Percentiles rank a stretch among this genome's conserved stretches.
Evolutionary conservation across 2,888 invertebrate species (phyloP).

Genomic region (Allophyes oxyacanthae): DNA sequence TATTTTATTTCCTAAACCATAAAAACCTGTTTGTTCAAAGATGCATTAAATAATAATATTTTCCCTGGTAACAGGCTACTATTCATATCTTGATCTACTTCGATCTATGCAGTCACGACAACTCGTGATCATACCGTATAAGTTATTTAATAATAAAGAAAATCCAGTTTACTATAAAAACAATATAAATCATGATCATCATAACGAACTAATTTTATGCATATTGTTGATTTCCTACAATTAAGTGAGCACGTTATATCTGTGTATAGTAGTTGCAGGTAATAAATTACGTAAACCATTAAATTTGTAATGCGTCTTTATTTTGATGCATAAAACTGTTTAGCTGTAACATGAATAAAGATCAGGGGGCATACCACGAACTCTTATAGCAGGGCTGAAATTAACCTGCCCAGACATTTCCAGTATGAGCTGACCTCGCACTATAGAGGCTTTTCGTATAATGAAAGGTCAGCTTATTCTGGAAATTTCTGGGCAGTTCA

Average conservation of each 20-base stretch:
- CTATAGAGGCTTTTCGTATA: too few relatives aligned
- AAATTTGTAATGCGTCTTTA: constrained; percentile 4
- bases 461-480: too few relatives aligned
- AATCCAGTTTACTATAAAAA: constrained; percentile 3
- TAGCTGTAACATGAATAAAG: constrained; percentile 28
- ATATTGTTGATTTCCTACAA: constrained; percentile 18
- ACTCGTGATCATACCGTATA: constrained; percentile 15
- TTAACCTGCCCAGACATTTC: too few relatives aligned
- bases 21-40: too few relatives aligned
- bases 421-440: too few relatives aligned
- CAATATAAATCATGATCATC: constrained; percentile 3
- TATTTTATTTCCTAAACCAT: too few relatives aligned
- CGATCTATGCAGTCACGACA: constrained; percentile 8
- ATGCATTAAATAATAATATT: too few relatives aligned
- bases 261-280: background rate
- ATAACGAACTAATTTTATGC: constrained; percentile 15
- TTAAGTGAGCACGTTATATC: constrained; percentile 24
- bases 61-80: background rate
- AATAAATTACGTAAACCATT: constrained; percentile 20
- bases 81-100: constrained; percentile 32
- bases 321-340: constrained; percentile 8
- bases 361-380: constrained; percentile 7
- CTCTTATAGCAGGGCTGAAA: too few relatives aligned
- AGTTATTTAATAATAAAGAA: constrained; percentile 1
- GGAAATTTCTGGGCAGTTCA: too few relatives aligned